Base-by-base conservation (phyloP, 1,140 invertebrate genomes). In the Drosophila quadrilineata region DNA sequence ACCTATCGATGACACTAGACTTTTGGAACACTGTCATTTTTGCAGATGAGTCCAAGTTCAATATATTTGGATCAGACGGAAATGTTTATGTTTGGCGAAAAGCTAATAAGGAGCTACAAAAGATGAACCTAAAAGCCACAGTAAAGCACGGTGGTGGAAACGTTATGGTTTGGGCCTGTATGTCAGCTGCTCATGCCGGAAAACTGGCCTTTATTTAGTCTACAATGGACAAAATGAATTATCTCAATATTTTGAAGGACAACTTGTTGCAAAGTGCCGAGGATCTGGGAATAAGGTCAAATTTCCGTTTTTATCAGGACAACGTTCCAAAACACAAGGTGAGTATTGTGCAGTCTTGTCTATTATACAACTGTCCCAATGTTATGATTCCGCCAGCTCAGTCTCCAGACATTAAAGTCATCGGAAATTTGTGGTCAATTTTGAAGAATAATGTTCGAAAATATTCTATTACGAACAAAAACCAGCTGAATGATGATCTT, bases 81-180 rank as follows among this genome's bases (percentile, higher is more conserved):
- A 6, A 6, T 3, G 14, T 22, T 2, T 38, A 38, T 28, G 19
- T 50, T 4, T 50, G 29, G 46, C 29, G 31, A 10, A 35, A 50
- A n/a, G n/a, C n/a, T 54, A 54, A 73, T 21, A 43, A 2, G 2
- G 4, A 38, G 12, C 38, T 0, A 28, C 3, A 40, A 17, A 9
- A 24, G 17, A 22, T 6, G n/a, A 19, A 31, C 9, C 29, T 45
- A 28, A 45, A 28, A 24, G 22, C 22, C 3, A 28, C 41, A 17
- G 41, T 28, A 2, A 29, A 17, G 12, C 22, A 50, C 2, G 38
- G 38, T 5, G 52, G 38, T 14, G 28, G 28, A 5, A 43, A 28
- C 12, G 10, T 41, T 5, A 67, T 60, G 56, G 56, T 46, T 43
- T 48, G 40, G 63, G 45, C 21, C 29, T 58, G 54, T 45, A 59